Conservation (phyloP, 2,888 invertebrate genomes). For the Ennomos fuscantarius region DNA sequence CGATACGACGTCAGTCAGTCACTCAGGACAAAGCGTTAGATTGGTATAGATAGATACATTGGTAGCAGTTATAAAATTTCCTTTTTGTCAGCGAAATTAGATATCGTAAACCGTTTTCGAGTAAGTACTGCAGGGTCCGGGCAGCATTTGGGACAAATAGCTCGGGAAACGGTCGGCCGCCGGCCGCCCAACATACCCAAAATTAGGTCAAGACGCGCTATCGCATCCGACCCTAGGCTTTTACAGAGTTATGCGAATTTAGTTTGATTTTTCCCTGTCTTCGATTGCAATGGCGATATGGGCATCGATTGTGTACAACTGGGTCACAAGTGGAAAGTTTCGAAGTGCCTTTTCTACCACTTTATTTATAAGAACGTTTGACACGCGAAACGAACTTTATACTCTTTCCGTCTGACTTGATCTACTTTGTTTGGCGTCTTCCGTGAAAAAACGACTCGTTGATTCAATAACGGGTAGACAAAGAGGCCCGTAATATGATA, state of each 20-base stretch:
- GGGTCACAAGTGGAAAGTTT: conserved; percentile 18
- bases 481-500: conserved; percentile 17
- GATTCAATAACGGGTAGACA: conserved; percentile 26
- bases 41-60: no score
- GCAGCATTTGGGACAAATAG: conserved; percentile 67
- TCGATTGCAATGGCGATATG: conserved; percentile 10
- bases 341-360: conserved; percentile 11
- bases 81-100: conserved; percentile 62
- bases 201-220: conserved; percentile 69
- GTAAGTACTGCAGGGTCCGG: conserved; percentile 46
- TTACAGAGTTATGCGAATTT: conserved; percentile 56
- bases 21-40: no score
- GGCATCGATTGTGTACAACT: conserved; percentile 21
- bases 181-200: conserved; percentile 53
- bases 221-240: conserved; percentile 50
- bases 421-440: conserved; percentile 24
- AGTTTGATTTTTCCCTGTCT: conserved; percentile 46
- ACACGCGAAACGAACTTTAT: conserved; percentile 19
- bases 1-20: no score
- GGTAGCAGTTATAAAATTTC: conserved; percentile 50
- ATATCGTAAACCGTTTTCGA: conserved; percentile 58
- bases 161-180: conserved; percentile 58
- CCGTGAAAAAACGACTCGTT: conserved; percentile 22
- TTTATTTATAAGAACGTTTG: conserved; percentile 17
- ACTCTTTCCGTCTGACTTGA: conserved; percentile 20